Percentiles rank a stretch among this genome's conserved stretches.
Conservation (phyloP, 23 tunicate genomes). For the Phallusia fumigata region DNA sequence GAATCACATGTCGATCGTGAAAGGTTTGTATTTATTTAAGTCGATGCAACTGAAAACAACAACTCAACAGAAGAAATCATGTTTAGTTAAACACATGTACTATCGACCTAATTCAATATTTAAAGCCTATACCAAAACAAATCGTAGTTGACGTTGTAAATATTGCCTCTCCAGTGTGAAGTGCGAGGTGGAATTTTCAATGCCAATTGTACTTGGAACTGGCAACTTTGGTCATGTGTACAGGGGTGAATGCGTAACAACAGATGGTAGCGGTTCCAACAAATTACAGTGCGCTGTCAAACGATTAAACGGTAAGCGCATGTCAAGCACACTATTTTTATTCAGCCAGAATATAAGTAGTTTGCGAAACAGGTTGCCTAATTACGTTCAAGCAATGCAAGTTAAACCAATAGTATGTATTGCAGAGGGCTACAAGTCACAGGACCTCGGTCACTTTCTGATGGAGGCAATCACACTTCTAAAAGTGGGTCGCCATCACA, state of each 20-base stretch:
- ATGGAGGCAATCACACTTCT: conserved; percentile 63
- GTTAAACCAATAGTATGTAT: neutral
- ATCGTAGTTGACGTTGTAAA: neutral
- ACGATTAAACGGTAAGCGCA: conserved; percentile 50
- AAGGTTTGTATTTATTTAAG: conserved; percentile 3
- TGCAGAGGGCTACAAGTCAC: conserved; percentile 64
- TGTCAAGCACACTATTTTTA: neutral
- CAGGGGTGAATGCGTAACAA: conserved; percentile 24
- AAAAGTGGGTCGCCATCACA: conserved; percentile 54
- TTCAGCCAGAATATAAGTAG: neutral
- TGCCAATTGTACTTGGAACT: conserved; percentile 83
- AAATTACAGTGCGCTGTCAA: conserved; percentile 57
- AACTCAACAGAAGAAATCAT: neutral
- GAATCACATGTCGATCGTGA: conserved; percentile 18
- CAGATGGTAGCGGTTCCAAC: conserved; percentile 29
- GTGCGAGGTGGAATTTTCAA: conserved; percentile 73
- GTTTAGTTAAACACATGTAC: neutral
- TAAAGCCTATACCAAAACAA: too few relatives aligned
- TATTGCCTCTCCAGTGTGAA: conserved; percentile 35
- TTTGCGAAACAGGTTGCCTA: neutral
- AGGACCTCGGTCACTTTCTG: conserved; percentile 70
- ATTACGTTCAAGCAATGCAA: neutral
- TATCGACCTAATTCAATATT: too few relatives aligned
- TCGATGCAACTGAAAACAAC: neutral
- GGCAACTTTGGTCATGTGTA: conserved; percentile 91